These are phyloP conservation scores for Strix uralensis DNA, from an alignment of 2,113 vertebrate genomes.

Conservation along the genomic window DNA sequence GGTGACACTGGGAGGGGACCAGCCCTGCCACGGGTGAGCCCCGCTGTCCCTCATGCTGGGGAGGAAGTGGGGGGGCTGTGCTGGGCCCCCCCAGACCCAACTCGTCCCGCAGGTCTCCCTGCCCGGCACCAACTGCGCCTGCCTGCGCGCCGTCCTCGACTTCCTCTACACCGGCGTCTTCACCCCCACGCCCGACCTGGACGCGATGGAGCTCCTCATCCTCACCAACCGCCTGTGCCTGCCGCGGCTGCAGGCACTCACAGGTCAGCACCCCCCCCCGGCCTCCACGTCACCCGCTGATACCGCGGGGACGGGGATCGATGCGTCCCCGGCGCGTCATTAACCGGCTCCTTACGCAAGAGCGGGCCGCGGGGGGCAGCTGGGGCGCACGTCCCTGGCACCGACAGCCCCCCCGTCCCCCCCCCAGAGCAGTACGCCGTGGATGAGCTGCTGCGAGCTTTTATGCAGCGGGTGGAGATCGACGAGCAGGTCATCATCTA, in stretches of 20 bases:
- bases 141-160: constrained; percentile 84
- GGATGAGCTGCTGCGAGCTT: constrained; percentile 81
- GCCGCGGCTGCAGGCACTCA: constrained; percentile 85
- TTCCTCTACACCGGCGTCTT: constrained; percentile 86
- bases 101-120: constrained; percentile 77
- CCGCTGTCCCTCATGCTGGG: background rate
- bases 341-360: background rate
- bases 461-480: constrained; percentile 81
- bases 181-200: constrained; percentile 76
- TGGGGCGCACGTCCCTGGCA: accelerated
- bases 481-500: constrained; percentile 87
- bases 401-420: background rate
- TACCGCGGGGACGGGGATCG: background rate
- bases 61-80: background rate
- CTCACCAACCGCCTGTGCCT: constrained; percentile 88
- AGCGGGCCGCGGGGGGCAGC: background rate
- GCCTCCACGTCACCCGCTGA: background rate
- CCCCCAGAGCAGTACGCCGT: constrained; percentile 84
- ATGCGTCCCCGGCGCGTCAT: background rate
- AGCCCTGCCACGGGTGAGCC: accelerated
- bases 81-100: accelerated
- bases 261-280: constrained; percentile 68
- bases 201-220: constrained; percentile 83
- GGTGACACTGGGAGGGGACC: accelerated
- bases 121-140: constrained; percentile 81